Evolutionary conservation across 1,140 invertebrate species (phyloP).

Genomic region (Andricus grossulariae): DNA sequence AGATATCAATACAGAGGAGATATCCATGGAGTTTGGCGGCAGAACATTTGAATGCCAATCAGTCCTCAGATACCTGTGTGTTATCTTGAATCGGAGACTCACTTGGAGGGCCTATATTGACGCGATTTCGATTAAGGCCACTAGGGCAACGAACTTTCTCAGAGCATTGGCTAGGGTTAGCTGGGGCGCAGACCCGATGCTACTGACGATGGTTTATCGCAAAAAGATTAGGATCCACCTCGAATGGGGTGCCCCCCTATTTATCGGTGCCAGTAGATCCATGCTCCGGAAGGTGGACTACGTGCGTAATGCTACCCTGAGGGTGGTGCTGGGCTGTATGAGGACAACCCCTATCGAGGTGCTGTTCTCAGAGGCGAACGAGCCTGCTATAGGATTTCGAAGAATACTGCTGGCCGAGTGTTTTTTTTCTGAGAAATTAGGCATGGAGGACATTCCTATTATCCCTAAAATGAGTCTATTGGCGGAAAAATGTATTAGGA

Average conservation of each 20-base stretch:
- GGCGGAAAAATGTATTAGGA: no score
- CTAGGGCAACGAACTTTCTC: slow-evolving; percentile 35
- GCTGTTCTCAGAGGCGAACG: no score
- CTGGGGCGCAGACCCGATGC: slow-evolving; percentile 38
- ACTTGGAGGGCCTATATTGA: slow-evolving; percentile 38
- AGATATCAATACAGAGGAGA: no score
- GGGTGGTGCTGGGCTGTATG: slow-evolving; percentile 40
- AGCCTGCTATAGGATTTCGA: no score
- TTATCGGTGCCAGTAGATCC: not conserved
- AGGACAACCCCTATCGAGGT: slow-evolving; percentile 39
- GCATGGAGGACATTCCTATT: no score
- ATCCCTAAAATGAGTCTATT: no score
- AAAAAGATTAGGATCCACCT: slow-evolving; percentile 36
- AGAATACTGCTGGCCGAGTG: no score
- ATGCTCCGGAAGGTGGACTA: slow-evolving; percentile 21
- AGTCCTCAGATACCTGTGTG: slow-evolving; percentile 30
- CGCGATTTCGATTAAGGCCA: slow-evolving; percentile 23
- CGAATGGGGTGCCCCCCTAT: slow-evolving; percentile 40
- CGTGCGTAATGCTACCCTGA: slow-evolving; percentile 35
- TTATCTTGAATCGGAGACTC: not conserved
- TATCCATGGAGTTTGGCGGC: no score
- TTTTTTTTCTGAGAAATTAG: no score
- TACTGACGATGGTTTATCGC: slow-evolving; percentile 39
- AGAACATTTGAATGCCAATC: not conserved
- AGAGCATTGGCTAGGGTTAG: slow-evolving; percentile 33